Evolutionary conservation across 2,113 vertebrate species (phyloP).

Genomic region (Poecilia latipinna): DNA sequence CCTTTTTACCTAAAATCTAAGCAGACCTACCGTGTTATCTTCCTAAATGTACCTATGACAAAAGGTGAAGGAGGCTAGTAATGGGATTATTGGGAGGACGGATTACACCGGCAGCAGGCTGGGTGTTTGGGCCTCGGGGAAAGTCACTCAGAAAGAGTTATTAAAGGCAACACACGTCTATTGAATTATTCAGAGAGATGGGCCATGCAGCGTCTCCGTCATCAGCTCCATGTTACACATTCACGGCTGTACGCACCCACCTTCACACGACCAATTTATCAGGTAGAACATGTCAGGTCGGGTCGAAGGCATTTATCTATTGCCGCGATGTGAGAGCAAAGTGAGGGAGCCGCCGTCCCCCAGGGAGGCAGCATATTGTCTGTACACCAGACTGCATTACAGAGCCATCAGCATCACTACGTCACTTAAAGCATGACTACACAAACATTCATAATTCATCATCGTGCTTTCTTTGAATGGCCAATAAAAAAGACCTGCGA

Average conservation of each 20-base stretch:
- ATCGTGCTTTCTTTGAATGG: conserved; percentile 10
- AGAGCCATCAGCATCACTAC: conserved; percentile 18
- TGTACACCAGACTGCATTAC: conserved; percentile 26
- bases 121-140: conserved; percentile 56
- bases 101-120: conserved; percentile 43
- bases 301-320: conserved; percentile 35
- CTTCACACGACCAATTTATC: conserved; percentile 35
- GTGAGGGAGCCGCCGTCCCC: conserved; percentile 14
- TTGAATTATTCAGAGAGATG: conserved; percentile 69
- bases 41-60: conserved; percentile 27
- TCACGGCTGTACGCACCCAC: conserved; percentile 10
- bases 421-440: conserved; percentile 6
- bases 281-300: conserved; percentile 34
- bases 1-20: conserved; percentile 12
- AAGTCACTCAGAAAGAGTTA: conserved; percentile 70
- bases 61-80: conserved; percentile 24
- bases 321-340: conserved; percentile 21
- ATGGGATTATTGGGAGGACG: conserved; percentile 54
- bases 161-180: conserved; percentile 61
- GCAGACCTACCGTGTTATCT: conserved; percentile 6
- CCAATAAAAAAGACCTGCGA: conserved; percentile 6
- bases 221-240: conserved; percentile 37
- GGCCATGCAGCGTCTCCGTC: conserved; percentile 37
- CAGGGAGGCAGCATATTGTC: conserved; percentile 47
- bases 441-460: conserved; percentile 43